These are phyloP conservation scores for Hyalella azteca DNA, from an alignment of 2,888 invertebrate genomes.

Conservation along the genomic window DNA sequence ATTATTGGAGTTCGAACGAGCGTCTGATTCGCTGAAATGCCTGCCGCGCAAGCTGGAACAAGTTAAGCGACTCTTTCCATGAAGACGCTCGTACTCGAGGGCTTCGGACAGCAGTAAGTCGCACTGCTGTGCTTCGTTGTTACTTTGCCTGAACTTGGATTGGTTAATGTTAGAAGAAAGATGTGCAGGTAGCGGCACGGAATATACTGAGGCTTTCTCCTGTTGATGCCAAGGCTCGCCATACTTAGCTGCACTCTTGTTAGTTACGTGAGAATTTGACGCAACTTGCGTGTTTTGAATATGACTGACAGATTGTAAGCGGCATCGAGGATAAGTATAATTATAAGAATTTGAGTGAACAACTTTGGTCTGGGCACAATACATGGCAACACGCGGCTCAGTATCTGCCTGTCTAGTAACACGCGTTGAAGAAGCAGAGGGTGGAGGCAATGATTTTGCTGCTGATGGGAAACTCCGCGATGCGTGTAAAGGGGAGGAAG, in stretches of 20 bases:
- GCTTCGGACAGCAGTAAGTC: conserved; percentile 5
- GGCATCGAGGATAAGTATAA: neutral
- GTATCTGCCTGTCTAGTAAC: neutral
- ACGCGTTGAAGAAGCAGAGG: neutral
- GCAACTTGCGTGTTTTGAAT: neutral
- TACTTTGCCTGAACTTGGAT: neutral
- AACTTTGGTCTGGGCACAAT: neutral
- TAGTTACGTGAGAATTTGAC: neutral
- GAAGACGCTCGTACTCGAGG: neutral
- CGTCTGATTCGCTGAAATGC: neutral
- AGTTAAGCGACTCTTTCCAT: neutral
- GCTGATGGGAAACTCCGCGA: neutral
- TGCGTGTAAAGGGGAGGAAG: neutral
- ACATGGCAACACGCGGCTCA: neutral
- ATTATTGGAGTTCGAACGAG: neutral
- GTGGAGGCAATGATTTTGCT: neutral
- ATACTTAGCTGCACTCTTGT: neutral
- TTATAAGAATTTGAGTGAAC: neutral
- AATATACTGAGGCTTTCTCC: neutral
- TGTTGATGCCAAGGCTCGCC: neutral
- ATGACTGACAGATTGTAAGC: neutral
- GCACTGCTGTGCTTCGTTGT: neutral
- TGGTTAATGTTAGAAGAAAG: neutral
- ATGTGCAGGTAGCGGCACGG: neutral
- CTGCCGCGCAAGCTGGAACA: neutral